Conservation (phyloP, 2,797 vertebrate species). For the Tympanoctomys barrerae region DNA sequence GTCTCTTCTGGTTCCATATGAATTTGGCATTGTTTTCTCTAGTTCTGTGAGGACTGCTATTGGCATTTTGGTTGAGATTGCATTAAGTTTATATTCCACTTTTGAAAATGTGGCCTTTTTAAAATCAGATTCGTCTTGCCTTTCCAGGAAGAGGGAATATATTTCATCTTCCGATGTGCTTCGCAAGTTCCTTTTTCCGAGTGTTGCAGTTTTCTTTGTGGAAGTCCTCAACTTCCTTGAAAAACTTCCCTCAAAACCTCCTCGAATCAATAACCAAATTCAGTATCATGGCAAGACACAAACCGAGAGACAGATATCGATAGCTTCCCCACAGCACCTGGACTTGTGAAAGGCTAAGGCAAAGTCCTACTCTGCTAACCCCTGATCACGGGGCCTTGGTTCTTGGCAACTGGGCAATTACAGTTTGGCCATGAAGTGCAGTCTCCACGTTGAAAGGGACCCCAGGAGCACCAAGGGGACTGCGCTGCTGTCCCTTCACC, state of each 20-base stretch:
- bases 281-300: neutral
- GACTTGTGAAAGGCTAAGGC: neutral
- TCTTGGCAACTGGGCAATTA: neutral
- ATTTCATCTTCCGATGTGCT: neutral
- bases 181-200: neutral
- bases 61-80: neutral
- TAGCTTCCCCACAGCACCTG: neutral
- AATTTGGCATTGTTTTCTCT: neutral
- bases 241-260: neutral
- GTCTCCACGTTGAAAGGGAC: neutral
- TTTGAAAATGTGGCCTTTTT: neutral
- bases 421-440: rapidly evolving
- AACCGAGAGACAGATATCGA: neutral
- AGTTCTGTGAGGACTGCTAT: neutral
- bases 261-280: neutral
- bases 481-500: neutral
- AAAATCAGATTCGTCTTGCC: neutral
- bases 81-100: neutral
- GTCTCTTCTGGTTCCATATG: neutral
- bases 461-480: rapidly evolving
- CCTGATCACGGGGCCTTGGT: neutral
- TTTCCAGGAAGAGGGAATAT: neutral
- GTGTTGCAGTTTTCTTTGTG: neutral
- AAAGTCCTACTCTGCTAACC: neutral
- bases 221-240: neutral